phyloP scores from a whole-genome alignment of 2,113 vertebrate genomes.

The Drymodes brunneopygia region DNA sequence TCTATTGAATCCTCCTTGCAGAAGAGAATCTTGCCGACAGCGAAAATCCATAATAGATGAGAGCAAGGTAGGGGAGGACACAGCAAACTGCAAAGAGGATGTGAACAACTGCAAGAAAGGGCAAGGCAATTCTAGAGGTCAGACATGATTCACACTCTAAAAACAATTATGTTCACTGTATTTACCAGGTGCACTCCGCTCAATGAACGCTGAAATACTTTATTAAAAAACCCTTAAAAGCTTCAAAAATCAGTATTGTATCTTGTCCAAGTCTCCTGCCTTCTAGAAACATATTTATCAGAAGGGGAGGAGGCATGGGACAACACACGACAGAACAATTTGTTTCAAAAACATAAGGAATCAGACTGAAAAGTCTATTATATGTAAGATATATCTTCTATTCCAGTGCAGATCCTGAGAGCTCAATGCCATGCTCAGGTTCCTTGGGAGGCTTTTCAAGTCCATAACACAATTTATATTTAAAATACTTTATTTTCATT shows the following conservation, averaged over 20 bases:
- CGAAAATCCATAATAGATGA: background rate
- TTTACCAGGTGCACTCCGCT: background rate
- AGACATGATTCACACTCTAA: background rate
- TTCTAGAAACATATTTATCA: background rate
- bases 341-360: background rate
- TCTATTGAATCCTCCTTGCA: background rate
- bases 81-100: background rate
- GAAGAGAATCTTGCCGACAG: background rate
- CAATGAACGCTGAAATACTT: background rate
- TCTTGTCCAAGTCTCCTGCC: background rate
- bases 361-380: background rate
- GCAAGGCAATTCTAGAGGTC: background rate
- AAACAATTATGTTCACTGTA: background rate
- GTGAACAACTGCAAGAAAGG: background rate
- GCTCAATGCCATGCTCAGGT: background rate
- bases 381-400: background rate
- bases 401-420: background rate
- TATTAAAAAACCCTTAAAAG: background rate
- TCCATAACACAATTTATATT: background rate
- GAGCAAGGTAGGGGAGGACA: background rate
- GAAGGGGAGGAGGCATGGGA: background rate
- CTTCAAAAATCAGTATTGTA: background rate
- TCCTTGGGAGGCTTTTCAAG: background rate
- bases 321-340: background rate
- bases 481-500: conserved; percentile 23